Conservation (phyloP, 2,888 invertebrate genomes). For the Gordius sp. region DNA sequence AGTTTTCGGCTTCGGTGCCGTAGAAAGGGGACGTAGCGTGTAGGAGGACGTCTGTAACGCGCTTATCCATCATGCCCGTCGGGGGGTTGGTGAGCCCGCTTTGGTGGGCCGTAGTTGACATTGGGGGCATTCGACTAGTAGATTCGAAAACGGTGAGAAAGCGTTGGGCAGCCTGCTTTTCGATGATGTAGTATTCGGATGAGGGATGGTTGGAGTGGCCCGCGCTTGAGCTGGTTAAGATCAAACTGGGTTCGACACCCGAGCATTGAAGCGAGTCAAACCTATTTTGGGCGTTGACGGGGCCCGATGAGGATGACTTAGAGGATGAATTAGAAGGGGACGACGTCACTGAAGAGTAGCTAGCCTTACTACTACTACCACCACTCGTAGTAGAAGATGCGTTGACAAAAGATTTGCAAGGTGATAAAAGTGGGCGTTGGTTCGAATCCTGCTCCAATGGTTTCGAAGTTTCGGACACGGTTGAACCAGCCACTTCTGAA, state of each 20-base stretch:
- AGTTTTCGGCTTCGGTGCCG: conserved; percentile 62
- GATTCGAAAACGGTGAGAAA: neutral
- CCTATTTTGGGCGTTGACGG: neutral
- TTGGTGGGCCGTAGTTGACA: neutral
- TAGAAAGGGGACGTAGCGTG: too few species aligned
- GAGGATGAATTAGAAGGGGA: neutral
- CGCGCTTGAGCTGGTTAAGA: neutral
- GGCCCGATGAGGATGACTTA: neutral
- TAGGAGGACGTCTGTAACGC: too few species aligned
- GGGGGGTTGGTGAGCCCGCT: too few species aligned
- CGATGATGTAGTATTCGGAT: neutral
- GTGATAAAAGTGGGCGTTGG: too few species aligned
- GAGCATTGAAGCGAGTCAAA: too few species aligned
- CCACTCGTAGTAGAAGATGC: too few species aligned
- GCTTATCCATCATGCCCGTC: too few species aligned
- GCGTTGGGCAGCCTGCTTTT: neutral
- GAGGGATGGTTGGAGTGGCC: neutral
- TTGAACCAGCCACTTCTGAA: too few species aligned
- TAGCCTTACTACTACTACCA: neutral
- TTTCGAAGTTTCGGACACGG: too few species aligned
- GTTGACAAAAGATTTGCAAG: too few species aligned
- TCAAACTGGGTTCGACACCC: neutral
- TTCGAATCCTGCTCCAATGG: too few species aligned
- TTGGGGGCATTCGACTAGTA: neutral
- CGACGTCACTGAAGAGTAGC: neutral